Evolutionary conservation across 2,888 invertebrate species (phyloP).

Genomic region (Phlogophora meticulosa): DNA sequence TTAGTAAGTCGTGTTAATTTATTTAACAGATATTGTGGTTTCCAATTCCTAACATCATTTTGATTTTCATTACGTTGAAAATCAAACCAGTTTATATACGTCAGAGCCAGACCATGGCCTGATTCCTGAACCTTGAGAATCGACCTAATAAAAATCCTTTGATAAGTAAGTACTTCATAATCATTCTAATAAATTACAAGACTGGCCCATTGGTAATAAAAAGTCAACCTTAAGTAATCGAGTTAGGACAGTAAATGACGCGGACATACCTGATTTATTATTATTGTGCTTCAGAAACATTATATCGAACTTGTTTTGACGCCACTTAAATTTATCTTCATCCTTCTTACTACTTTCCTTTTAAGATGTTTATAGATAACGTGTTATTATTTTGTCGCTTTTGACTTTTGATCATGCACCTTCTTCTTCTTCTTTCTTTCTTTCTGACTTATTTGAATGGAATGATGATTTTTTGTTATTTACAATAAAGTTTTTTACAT

Average conservation of each 20-base stretch:
- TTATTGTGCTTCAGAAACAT: conserved; percentile 30
- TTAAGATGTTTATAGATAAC: neutral
- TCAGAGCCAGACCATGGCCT: neutral
- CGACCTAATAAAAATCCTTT: neutral
- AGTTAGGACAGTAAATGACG: conserved; percentile 22
- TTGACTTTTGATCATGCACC: neutral
- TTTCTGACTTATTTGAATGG: too few relatives aligned
- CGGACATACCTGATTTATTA: conserved; percentile 16
- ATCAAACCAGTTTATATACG: neutral
- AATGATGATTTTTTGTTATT: neutral
- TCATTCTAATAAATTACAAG: conserved; percentile 20
- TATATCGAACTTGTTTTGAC: neutral
- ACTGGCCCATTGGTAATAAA: conserved; percentile 13
- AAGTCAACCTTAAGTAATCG: conserved; percentile 16
- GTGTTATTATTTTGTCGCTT: neutral
- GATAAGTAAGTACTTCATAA: neutral
- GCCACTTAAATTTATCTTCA: conserved; percentile 8
- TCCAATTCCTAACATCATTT: neutral
- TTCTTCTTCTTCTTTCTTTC: too few relatives aligned
- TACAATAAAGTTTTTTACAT: neutral
- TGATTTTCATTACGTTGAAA: neutral
- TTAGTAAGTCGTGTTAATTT: too few relatives aligned
- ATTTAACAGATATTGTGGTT: too few relatives aligned
- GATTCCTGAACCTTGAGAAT: neutral
- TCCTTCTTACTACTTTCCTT: conserved; percentile 7